Evolutionary conservation across 2,797 vertebrate species (phyloP).

Genomic region (Hafferia zeledoni): DNA sequence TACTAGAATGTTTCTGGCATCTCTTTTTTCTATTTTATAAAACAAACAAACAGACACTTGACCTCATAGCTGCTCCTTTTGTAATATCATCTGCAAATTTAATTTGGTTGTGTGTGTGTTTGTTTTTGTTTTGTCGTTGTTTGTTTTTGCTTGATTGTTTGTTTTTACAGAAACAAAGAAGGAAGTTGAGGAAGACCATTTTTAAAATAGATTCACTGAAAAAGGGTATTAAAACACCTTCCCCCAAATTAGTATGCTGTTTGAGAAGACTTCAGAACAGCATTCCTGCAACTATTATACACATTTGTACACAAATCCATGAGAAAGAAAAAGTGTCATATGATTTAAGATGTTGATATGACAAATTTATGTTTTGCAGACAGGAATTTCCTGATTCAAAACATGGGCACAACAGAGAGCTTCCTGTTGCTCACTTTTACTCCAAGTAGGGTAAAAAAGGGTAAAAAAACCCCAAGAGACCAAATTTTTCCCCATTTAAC

Average conservation of each 20-base stretch:
- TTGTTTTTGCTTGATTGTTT: too few species aligned
- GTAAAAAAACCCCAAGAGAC: neutral
- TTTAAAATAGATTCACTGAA: neutral
- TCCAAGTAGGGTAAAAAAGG: neutral
- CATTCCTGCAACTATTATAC: neutral
- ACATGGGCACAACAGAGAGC: neutral
- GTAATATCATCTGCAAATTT: neutral
- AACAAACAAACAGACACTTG: neutral
- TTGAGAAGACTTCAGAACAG: neutral
- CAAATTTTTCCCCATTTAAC: neutral
- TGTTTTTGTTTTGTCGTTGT: too few species aligned
- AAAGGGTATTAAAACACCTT: neutral
- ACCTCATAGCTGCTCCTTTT: neutral
- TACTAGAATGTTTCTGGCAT: neutral
- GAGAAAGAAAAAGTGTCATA: neutral
- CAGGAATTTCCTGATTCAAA: slow-evolving; percentile 65
- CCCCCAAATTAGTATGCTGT: neutral
- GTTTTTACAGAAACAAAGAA: neutral
- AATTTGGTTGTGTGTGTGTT: neutral
- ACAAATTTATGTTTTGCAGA: slow-evolving; percentile 20
- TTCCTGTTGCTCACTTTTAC: neutral
- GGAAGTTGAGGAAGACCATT: neutral
- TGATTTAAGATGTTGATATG: slow-evolving; percentile 1
- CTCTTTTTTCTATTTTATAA: neutral
- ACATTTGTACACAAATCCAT: neutral